Conservation (phyloP, 2,797 vertebrate genomes). For the Xiphorhynchus erythropygius region DNA sequence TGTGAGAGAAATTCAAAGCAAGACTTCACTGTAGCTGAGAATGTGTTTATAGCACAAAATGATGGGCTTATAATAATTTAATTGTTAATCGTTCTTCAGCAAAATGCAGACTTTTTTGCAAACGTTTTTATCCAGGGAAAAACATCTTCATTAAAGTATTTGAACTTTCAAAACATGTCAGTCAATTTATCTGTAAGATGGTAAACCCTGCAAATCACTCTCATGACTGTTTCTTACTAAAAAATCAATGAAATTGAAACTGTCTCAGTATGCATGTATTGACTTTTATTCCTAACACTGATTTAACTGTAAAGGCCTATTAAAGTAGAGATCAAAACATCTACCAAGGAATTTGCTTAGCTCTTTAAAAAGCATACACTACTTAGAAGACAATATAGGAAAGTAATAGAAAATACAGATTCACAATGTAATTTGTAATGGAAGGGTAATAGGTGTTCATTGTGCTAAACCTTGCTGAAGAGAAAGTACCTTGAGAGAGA, state of each 20-base stretch:
- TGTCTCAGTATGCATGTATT: neutral
- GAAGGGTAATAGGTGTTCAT: neutral
- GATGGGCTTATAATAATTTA: neutral
- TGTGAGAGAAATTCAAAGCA: neutral
- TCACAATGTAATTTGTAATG: neutral
- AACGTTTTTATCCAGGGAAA: neutral
- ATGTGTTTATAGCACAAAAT: neutral
- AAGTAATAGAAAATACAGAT: neutral
- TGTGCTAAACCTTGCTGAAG: neutral
- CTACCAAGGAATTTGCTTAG: neutral
- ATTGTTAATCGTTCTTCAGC: neutral
- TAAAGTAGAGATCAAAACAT: slow-evolving; percentile 32
- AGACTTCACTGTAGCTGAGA: neutral
- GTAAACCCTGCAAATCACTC: slow-evolving; percentile 7
- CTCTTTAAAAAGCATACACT: neutral
- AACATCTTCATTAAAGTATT: neutral
- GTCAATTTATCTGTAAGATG: neutral
- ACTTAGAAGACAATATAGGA: neutral
- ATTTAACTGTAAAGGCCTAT: neutral
- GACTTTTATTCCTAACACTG: neutral
- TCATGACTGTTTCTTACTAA: neutral
- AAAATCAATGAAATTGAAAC: slow-evolving; percentile 8
- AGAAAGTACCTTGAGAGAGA: neutral
- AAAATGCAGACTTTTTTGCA: neutral
- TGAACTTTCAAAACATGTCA: slow-evolving; percentile 10